A percentile compares a stretch with the other conserved stretches of the same genome.
Evolutionary conservation across 2,113 vertebrate species (phyloP).

Genomic region (Scomber colias): DNA sequence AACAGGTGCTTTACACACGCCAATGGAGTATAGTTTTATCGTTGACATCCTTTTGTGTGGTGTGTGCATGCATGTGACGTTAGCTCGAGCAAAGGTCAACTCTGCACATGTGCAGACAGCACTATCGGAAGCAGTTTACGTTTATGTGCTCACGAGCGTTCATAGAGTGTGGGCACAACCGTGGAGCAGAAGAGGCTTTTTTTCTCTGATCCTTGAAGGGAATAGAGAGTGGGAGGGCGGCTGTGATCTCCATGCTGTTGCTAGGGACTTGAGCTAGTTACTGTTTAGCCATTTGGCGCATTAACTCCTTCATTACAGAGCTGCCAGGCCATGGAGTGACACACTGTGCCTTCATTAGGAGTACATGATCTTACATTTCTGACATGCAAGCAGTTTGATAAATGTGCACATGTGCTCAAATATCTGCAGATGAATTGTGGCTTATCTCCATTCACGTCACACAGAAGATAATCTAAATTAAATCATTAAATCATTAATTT

Average conservation of each 20-base stretch:
- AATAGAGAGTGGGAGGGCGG: conserved; percentile 34
- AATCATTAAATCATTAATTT: background rate
- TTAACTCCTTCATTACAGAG: conserved; percentile 34
- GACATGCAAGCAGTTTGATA: background rate
- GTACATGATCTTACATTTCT: background rate
- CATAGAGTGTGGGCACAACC: conserved; percentile 18
- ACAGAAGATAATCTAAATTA: background rate
- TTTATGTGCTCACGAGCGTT: background rate
- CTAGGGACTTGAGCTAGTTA: conserved; percentile 52
- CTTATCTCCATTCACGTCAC: background rate
- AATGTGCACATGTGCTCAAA: background rate
- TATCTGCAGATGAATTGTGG: background rate
- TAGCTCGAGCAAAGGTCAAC: background rate
- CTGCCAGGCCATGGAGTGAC: background rate
- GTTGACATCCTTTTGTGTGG: background rate
- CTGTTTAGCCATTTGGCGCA: conserved; percentile 32
- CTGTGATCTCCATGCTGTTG: conserved; percentile 53
- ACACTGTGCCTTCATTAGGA: background rate
- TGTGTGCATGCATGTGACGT: conserved; percentile 9
- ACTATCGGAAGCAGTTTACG: background rate
- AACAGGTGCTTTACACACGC: conserved; percentile 5
- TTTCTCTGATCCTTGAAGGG: conserved; percentile 35
- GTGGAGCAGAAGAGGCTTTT: conserved; percentile 19
- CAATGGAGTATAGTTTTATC: background rate
- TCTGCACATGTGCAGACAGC: conserved; percentile 7